Evolutionary conservation across 2,113 vertebrate species (phyloP).

Genomic region (Ochotona princeps): DNA sequence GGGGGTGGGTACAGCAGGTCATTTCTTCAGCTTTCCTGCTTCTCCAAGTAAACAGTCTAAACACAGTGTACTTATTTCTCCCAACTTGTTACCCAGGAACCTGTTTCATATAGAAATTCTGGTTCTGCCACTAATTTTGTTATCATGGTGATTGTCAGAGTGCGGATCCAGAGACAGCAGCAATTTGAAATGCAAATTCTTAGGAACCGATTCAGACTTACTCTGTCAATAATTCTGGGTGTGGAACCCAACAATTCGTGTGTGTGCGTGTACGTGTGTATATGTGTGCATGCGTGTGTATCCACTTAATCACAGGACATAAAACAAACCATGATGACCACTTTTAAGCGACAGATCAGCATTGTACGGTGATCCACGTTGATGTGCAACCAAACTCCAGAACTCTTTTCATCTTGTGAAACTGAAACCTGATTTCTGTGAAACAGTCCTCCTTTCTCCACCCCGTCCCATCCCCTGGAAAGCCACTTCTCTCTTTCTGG

Average conservation of each 20-base stretch:
- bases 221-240: neutral
- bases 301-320: neutral
- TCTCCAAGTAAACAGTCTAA: neutral
- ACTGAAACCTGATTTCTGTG: neutral
- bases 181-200: neutral
- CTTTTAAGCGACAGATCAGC: neutral
- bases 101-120: neutral
- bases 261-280: no score
- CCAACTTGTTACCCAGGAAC: neutral
- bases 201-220: neutral
- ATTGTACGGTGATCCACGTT: neutral
- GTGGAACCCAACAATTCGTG: neutral
- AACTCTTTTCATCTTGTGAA: neutral
- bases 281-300: no score
- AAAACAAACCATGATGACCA: neutral
- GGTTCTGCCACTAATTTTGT: neutral
- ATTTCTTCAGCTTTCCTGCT: slow-evolving; percentile 6
- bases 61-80: neutral
- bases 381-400: neutral
- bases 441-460: neutral
- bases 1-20: neutral
- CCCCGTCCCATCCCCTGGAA: neutral
- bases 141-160: neutral
- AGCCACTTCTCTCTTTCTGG: neutral
- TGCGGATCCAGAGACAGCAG: neutral